Base-by-base conservation (phyloP, 2,797 vertebrate species). In the Eidolon dupreanum region DNA sequence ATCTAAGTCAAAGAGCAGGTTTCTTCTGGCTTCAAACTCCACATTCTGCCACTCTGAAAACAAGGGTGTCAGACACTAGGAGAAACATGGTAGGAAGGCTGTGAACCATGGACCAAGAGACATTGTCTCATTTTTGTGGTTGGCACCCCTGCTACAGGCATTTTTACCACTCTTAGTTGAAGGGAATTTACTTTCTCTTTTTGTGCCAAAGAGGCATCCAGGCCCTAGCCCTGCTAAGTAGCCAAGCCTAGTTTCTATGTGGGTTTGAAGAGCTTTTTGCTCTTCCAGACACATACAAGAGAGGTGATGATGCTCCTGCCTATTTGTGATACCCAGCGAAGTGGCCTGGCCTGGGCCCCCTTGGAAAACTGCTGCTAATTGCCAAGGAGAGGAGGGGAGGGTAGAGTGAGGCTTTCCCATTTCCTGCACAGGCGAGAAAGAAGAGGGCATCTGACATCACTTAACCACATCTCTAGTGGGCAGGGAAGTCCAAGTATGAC, bases 1-100 rank as follows among this genome's bases (percentile, higher is more conserved):
- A 61, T 79, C 36, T 53, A 81, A 75, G 65, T 66, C 71, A 28
- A n/a, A 87, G 41, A 61, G 19, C 68, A 89, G 26, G 8, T 82
- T 74, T 89, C 65, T 84, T 77, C 33, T 75, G 78, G 24, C 55
- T 77, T 36, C 53, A 24, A 20, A 82, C 17, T 6, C 51, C 68
- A 49, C 2, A 6, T 66, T 46, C 31, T 66, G 68, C 31, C 24
- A 43, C 66, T 75, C 66, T 57, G 61, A 86, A 65, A 88, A 59
- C 74, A 43, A 33, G 38, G 20, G 13, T 41, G 2, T 63, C 6
- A 4, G 36, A 22, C 36, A 15, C 31, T 70, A 85, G 28, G 59
- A 70, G 65, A 84, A 84, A 74, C 36, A 2, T 36, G 63, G 31
- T 26, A 28, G 26, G 51, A 63, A 78, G 26, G 5, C 57, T 78